Base-by-base conservation (phyloP, 2,888 invertebrate genomes). In the Diachrysia chrysitis region DNA sequence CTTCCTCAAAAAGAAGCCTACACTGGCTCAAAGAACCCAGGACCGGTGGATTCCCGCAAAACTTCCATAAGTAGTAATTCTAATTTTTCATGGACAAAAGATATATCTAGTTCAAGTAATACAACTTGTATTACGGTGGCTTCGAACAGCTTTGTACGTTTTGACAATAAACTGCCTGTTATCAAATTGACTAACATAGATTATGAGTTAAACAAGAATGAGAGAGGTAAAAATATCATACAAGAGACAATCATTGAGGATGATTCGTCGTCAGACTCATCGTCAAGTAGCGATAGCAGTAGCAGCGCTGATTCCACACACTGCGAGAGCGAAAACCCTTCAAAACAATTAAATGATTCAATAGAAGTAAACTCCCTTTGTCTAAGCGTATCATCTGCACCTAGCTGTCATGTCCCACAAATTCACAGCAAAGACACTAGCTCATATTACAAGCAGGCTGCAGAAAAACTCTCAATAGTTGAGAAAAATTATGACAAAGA, bases 61-160 rank as follows among this genome's bases (percentile, higher is more conserved):
- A 77, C 78, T 10, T 90, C 91, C 0, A n/a, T 79, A 7, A 80
- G 80, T 16, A 88, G 88, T 53, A 71, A 55, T 7, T 90, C 92
- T 0, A 85, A 87, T 23, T 73, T 88, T 0, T 93, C 93, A 0
- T 95, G 94, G 93, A 91, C 90, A 1, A 91, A 85, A 75, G 91
- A 93, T 56, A 91, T 94, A 65, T 93, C 93, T 0, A 89, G 86
- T 46, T 91, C 93, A 0, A 91, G 90, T 42, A 85, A 88, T 0
- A 87, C 86, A 0, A 90, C 91, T 0, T 89, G 87, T 58, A 32
- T 90, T 2, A 89, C 90, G 0, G 91, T 91, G 0, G 66, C 73
- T 0, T 86, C 89, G 0, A 84, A 82, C 1, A 93, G 93, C 62
- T 84, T 91, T 57, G 85, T 92, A 5, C 78, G 87, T 7, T 86